These are phyloP conservation scores for Lasioglossum pauxillum DNA, from an alignment of 2,888 invertebrate species.

Conservation along the genomic window DNA sequence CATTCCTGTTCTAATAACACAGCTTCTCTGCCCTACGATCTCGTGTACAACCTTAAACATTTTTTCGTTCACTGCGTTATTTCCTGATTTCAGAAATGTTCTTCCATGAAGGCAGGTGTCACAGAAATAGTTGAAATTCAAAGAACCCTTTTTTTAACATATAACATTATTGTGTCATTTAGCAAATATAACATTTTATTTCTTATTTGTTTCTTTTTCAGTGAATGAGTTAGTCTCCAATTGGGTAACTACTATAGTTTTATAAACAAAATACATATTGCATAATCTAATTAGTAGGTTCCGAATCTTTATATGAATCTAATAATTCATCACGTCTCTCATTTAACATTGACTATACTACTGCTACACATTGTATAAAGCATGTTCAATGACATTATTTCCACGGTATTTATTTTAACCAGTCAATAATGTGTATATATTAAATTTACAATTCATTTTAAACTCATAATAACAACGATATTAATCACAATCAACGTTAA, in stretches of 20 bases:
- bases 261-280: too few relatives aligned
- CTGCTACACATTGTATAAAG: not conserved
- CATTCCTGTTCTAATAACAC: slow-evolving; percentile 56
- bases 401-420: not conserved
- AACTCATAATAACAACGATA: not conserved
- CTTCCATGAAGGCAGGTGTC: not conserved
- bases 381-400: not conserved
- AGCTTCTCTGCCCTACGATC: slow-evolving; percentile 35
- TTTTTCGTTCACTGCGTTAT: not conserved
- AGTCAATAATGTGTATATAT: not conserved
- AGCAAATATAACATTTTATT: too few relatives aligned
- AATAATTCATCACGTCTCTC: not conserved
- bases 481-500: not conserved
- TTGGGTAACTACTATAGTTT: too few relatives aligned
- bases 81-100: not conserved
- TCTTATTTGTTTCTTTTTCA: too few relatives aligned
- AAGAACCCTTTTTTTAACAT: not conserved
- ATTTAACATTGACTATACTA: not conserved
- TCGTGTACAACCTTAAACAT: slow-evolving; percentile 29
- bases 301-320: not conserved
- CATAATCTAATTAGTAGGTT: too few relatives aligned
- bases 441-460: not conserved
- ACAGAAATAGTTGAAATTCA: not conserved
- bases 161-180: too few relatives aligned
- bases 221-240: too few relatives aligned